Conservation (phyloP, 2,888 invertebrate species). For the Timandra comae region DNA sequence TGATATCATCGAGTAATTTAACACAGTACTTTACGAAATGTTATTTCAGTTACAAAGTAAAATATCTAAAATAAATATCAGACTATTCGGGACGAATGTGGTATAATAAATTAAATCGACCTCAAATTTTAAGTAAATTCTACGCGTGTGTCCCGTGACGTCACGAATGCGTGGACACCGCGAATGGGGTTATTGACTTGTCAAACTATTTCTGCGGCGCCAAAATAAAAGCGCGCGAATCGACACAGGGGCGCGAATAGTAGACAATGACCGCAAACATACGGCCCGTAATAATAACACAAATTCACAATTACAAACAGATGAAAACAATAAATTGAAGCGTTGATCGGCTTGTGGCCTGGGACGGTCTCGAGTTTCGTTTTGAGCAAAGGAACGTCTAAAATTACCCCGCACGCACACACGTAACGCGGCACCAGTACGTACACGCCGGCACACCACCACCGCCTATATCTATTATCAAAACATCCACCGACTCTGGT, state of each 20-base stretch:
- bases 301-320: constrained; percentile 54
- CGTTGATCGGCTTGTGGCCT: constrained; percentile 67
- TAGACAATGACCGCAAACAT: constrained; percentile 26
- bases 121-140: constrained; percentile 59
- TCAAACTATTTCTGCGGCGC: constrained; percentile 72
- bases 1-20: too few relatives aligned
- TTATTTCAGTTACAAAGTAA: constrained; percentile 2
- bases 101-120: constrained; percentile 66
- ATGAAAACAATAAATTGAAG: constrained; percentile 73
- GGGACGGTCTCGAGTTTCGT: constrained; percentile 73
- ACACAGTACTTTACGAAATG: too few relatives aligned
- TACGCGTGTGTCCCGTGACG: constrained; percentile 61
- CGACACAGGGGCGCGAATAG: constrained; percentile 34
- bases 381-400: constrained; percentile 77
- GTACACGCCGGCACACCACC: constrained; percentile 56
- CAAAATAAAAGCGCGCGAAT: constrained; percentile 68
- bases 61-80: constrained; percentile 24
- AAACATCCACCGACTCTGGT: constrained; percentile 74
- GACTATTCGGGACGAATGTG: constrained; percentile 49
- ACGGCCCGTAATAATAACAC: constrained; percentile 32
- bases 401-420: constrained; percentile 74
- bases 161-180: constrained; percentile 62
- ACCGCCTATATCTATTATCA: constrained; percentile 74
- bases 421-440: constrained; percentile 35
- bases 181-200: constrained; percentile 72